A percentile compares a stretch with the other conserved stretches of the same genome.
Evolutionary conservation across 2,113 vertebrate species (phyloP).

Genomic region (Halcyon malimbica): DNA sequence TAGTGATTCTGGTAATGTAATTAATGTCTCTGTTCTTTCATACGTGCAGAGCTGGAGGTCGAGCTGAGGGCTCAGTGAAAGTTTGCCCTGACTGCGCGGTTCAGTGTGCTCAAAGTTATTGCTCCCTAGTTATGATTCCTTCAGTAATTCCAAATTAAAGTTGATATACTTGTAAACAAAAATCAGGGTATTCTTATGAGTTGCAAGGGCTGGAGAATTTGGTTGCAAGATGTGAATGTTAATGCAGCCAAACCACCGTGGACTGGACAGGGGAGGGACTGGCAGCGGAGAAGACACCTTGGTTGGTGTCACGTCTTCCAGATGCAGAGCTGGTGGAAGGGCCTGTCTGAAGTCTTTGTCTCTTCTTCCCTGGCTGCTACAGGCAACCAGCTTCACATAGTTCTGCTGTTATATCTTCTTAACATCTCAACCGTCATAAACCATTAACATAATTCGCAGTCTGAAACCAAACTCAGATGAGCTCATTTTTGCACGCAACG

Average conservation of each 20-base stretch:
- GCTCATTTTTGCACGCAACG: background rate
- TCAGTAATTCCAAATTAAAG: conserved; percentile 51
- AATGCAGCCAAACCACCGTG: accelerated
- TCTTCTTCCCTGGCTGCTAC: background rate
- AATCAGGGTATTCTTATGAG: background rate
- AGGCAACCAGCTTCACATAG: accelerated
- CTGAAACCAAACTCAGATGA: background rate
- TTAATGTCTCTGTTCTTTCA: conserved; percentile 51
- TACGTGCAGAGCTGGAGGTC: conserved; percentile 43
- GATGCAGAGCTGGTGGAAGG: background rate
- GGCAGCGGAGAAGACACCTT: background rate
- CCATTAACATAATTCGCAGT: background rate
- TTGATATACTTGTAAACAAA: conserved; percentile 31
- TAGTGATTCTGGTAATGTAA: conserved; percentile 59
- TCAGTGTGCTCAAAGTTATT: conserved; percentile 6
- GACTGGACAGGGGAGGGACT: background rate
- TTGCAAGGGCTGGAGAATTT: background rate
- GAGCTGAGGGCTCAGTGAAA: background rate
- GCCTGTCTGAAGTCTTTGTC: background rate
- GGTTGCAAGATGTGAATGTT: background rate
- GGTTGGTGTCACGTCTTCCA: background rate
- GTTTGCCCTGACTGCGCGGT: background rate
- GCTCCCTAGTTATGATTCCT: conserved; percentile 46
- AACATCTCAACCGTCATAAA: background rate
- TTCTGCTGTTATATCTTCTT: background rate